Evolutionary conservation across 2,113 vertebrate genomes (phyloP).

Genomic region (Phalacrocorax aristotelis): DNA sequence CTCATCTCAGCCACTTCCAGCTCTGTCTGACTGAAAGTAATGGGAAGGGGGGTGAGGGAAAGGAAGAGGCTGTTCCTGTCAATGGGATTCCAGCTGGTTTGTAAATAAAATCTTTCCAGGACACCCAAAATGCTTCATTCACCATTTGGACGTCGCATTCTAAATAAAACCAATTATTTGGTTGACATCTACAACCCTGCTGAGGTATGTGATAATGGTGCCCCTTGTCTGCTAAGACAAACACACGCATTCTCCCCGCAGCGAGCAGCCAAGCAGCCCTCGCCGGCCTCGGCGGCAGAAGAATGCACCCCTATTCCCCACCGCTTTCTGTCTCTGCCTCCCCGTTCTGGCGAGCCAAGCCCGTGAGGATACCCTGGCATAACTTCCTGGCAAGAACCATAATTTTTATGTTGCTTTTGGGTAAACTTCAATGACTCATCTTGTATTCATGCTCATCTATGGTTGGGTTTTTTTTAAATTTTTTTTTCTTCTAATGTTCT

Average conservation of each 20-base stretch:
- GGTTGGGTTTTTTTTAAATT: neutral
- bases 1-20: constrained; percentile 15
- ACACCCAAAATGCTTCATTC: constrained; percentile 55
- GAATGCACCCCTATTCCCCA: constrained; percentile 2
- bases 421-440: constrained; percentile 46
- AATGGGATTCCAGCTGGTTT: constrained; percentile 61
- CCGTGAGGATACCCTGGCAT: neutral
- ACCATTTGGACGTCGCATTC: constrained; percentile 16
- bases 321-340: neutral
- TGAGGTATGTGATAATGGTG: constrained; percentile 63
- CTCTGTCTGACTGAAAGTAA: constrained; percentile 24
- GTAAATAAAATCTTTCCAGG: constrained; percentile 51
- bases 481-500: neutral
- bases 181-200: constrained; percentile 36
- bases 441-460: constrained; percentile 29
- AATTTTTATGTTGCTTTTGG: constrained; percentile 50
- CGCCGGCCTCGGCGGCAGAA: neutral
- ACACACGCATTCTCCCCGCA: neutral
- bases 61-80: constrained; percentile 42
- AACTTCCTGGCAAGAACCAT: constrained; percentile 10
- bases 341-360: accelerated
- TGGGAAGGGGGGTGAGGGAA: neutral
- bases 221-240: constrained; percentile 54
- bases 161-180: constrained; percentile 51
- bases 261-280: neutral